These are phyloP conservation scores for Leucosticte australis DNA, from an alignment of 2,113 vertebrate genomes.

Conservation along the genomic window DNA sequence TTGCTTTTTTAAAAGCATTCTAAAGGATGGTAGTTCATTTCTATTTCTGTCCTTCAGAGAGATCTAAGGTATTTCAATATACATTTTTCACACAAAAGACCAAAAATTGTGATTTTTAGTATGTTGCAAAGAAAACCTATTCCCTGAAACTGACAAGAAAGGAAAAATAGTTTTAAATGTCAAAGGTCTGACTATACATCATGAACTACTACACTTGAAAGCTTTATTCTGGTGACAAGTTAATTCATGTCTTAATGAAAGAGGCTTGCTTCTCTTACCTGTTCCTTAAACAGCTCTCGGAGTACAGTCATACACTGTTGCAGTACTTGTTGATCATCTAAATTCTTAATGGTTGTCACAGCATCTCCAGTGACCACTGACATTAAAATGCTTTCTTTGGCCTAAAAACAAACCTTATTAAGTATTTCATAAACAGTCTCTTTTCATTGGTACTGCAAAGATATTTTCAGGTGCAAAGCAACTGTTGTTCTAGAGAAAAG, in stretches of 20 bases:
- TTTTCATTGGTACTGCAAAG: neutral
- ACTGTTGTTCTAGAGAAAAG: neutral
- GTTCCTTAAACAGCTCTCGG: constrained; percentile 90
- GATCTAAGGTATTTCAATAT: neutral
- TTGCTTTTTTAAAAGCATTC: neutral
- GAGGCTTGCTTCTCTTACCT: constrained; percentile 75
- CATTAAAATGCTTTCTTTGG: constrained; percentile 92
- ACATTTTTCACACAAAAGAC: neutral
- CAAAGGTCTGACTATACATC: neutral
- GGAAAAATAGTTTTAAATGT: neutral
- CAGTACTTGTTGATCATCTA: constrained; percentile 88
- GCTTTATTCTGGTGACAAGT: neutral
- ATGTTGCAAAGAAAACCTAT: neutral
- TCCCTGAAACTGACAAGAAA: neutral
- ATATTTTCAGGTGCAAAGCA: neutral
- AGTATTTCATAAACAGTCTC: neutral
- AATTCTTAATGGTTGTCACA: constrained; percentile 75
- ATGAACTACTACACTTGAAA: neutral
- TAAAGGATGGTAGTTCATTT: neutral
- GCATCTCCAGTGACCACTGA: constrained; percentile 92
- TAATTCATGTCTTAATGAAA: neutral
- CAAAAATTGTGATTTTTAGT: neutral
- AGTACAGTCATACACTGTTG: constrained; percentile 88
- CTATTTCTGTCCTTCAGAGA: neutral
- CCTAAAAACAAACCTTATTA: constrained; percentile 63